These are phyloP conservation scores for Fundulus diaphanus DNA, from an alignment of 2,797 vertebrate genomes.

Conservation along the genomic window DNA sequence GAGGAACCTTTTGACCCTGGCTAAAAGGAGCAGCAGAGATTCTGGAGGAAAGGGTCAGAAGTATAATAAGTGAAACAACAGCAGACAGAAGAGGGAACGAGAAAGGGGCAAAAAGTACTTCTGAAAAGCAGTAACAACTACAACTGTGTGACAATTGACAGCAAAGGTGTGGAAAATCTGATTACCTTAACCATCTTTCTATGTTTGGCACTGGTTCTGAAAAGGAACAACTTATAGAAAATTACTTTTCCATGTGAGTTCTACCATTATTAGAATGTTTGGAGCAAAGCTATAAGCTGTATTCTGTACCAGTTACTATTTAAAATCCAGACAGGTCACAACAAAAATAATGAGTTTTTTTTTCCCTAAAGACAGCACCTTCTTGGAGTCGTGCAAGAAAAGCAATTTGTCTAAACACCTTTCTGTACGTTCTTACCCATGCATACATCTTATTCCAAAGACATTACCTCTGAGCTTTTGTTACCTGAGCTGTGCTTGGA, in stretches of 20 bases:
- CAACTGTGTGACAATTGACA: slow-evolving; percentile 29
- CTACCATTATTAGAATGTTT: neutral
- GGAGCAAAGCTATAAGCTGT: neutral
- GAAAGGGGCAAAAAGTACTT: slow-evolving; percentile 5
- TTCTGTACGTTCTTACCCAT: neutral
- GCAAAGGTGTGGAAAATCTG: slow-evolving; percentile 24
- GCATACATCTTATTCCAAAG: slow-evolving; percentile 30
- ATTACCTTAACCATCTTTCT: slow-evolving; percentile 20
- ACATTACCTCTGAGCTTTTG: slow-evolving; percentile 30
- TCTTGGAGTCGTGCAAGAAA: neutral
- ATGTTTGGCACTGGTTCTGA: neutral
- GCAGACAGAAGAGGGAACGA: neutral
- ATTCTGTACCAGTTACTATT: neutral
- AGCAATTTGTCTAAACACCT: neutral
- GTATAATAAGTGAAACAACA: slow-evolving; percentile 7
- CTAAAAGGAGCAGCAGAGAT: slow-evolving; percentile 15
- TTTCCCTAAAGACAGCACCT: neutral
- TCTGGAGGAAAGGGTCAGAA: slow-evolving; percentile 1
- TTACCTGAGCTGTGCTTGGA: slow-evolving; percentile 59
- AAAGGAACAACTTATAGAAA: slow-evolving; percentile 10
- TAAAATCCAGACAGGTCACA: slow-evolving; percentile 3
- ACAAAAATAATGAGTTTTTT: slow-evolving; percentile 4
- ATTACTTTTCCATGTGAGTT: neutral
- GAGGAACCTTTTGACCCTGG: neutral
- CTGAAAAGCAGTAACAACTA: slow-evolving; percentile 6